Percentiles rank a stretch among this genome's conserved stretches.
These are phyloP conservation scores for Chrysina gloriosa DNA, from an alignment of 2,888 invertebrate species.

Conservation along the genomic window DNA sequence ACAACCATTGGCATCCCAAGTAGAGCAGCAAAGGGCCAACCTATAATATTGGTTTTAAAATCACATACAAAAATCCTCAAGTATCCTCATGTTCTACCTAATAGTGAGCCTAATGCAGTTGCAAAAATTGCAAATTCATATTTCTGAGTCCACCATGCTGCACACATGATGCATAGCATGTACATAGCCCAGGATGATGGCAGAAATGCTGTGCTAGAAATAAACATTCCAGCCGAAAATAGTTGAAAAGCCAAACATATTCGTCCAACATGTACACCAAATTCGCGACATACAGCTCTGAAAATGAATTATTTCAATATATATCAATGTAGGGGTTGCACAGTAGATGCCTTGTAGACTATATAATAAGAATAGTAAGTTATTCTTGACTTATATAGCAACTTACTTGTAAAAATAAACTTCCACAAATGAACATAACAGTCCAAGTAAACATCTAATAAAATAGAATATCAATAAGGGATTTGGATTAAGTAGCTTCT, in stretches of 20 bases:
- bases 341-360: no score
- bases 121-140: constrained; percentile 84
- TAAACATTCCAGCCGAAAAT: constrained; percentile 92
- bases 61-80: no score
- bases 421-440: constrained; percentile 85
- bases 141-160: constrained; percentile 88
- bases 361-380: no score
- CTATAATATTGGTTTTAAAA: constrained; percentile 66
- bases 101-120: constrained; percentile 82
- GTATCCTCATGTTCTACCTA: no score
- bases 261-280: constrained; percentile 89
- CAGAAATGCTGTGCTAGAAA: constrained; percentile 86
- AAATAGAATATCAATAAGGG: constrained; percentile 91
- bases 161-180: constrained; percentile 83
- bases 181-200: constrained; percentile 97
- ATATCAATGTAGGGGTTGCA: no score
- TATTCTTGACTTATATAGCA: no score
- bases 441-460: constrained; percentile 82
- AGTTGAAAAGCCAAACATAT: constrained; percentile 83
- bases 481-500: constrained; percentile 78
- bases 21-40: constrained; percentile 98
- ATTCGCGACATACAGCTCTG: constrained; percentile 89
- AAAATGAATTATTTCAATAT: constrained; percentile 52
- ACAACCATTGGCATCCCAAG: constrained; percentile 89
- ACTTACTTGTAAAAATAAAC: constrained; percentile 94